phyloP scores from a whole-genome alignment of 2,797 vertebrate genomes.

The Danio jaintianensis region DNA sequence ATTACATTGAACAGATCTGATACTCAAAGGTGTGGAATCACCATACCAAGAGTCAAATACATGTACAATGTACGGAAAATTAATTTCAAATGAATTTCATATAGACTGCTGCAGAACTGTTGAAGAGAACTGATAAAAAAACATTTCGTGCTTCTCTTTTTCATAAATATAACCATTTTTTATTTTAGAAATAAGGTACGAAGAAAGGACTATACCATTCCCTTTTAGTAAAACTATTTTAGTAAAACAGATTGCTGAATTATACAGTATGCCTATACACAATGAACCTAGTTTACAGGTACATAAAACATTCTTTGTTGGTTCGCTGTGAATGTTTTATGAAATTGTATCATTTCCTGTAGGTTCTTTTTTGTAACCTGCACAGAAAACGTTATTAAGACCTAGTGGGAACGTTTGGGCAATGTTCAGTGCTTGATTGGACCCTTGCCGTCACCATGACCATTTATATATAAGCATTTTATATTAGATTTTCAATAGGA shows the following conservation, averaged over 20 bases:
- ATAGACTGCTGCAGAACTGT: constrained; percentile 24
- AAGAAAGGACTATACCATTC: neutral
- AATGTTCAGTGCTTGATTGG: too few species aligned
- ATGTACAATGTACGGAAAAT: constrained; percentile 22
- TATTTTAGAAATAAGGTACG: constrained; percentile 34
- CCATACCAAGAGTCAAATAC: constrained; percentile 1
- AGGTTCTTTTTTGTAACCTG: too few species aligned
- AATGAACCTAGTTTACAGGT: neutral
- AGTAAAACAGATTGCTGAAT: neutral
- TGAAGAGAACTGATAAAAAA: constrained; percentile 14
- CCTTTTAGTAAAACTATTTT: constrained; percentile 1
- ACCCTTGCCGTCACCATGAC: too few species aligned
- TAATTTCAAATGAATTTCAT: constrained; percentile 33
- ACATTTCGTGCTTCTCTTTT: neutral
- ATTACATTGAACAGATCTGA: constrained; percentile 84
- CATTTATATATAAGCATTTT: neutral
- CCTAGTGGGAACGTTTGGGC: too few species aligned
- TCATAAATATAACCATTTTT: neutral
- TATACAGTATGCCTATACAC: neutral
- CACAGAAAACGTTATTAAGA: too few species aligned
- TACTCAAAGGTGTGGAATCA: constrained; percentile 8
- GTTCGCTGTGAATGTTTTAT: too few species aligned
- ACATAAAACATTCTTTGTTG: too few species aligned
- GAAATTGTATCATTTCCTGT: too few species aligned
- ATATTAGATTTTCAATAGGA: neutral